These are phyloP conservation scores for Lochmaea capreae DNA, from an alignment of 2,888 invertebrate genomes.

Conservation along the genomic window DNA sequence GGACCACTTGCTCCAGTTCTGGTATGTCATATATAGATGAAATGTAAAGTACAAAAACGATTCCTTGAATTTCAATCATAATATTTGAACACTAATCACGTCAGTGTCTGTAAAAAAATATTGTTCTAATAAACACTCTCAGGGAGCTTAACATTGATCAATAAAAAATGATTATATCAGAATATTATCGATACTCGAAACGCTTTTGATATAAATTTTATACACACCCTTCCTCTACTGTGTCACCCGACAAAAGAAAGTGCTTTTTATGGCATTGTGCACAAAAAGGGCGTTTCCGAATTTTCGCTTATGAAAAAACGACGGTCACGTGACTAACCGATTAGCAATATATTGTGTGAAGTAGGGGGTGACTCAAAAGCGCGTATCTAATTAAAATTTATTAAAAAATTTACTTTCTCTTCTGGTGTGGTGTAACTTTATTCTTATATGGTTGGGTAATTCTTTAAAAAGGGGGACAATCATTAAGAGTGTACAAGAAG, in stretches of 20 bases:
- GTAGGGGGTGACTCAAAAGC: slow-evolving; percentile 41
- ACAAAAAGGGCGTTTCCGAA: slow-evolving; percentile 49
- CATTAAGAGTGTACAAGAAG: background rate
- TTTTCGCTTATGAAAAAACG: slow-evolving; percentile 49
- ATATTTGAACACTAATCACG: background rate
- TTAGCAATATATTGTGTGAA: slow-evolving; percentile 42
- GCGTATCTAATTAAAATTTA: slow-evolving; percentile 52
- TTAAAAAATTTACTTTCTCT: slow-evolving; percentile 52
- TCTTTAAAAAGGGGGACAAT: background rate
- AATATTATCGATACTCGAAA: background rate
- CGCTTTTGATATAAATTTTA: background rate
- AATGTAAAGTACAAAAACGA: too few species aligned
- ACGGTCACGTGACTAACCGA: slow-evolving; percentile 51
- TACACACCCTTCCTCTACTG: background rate
- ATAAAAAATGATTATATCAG: background rate
- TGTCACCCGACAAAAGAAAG: slow-evolving; percentile 5
- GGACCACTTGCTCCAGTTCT: too few species aligned
- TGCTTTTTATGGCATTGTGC: slow-evolving; percentile 18
- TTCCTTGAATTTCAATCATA: too few species aligned
- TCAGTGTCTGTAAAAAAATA: background rate
- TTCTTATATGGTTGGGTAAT: slow-evolving; percentile 1
- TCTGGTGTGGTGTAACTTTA: slow-evolving; percentile 21
- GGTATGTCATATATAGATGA: too few species aligned
- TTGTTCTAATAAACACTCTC: background rate
- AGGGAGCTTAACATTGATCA: background rate